Conservation (phyloP, 2,797 vertebrate genomes). For the Pteropus rufus region DNA sequence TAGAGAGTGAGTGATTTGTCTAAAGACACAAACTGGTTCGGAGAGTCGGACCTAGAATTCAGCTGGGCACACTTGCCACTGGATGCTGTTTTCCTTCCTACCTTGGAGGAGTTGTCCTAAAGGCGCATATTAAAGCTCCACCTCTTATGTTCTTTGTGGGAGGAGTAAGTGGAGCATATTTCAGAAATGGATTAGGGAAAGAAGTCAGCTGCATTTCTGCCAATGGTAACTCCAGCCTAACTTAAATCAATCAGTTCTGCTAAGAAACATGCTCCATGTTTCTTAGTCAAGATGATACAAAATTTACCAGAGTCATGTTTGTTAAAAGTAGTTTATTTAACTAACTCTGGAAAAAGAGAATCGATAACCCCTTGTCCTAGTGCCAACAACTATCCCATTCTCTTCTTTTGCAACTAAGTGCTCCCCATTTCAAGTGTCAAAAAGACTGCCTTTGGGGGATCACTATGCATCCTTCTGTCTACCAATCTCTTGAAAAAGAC, state of each 20-base stretch:
- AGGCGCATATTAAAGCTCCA: background rate
- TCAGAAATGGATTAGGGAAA: background rate
- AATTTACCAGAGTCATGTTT: background rate
- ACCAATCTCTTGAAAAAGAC: background rate
- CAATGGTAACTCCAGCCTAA: background rate
- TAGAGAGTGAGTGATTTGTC: background rate
- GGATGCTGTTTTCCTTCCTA: background rate
- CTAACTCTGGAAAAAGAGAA: background rate
- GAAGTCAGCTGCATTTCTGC: background rate
- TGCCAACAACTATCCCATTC: background rate
- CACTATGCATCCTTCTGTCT: background rate
- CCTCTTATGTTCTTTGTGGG: background rate
- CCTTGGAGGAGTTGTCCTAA: background rate
- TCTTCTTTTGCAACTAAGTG: background rate
- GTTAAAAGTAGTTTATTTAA: background rate
- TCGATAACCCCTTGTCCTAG: too few relatives aligned
- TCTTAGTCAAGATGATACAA: background rate
- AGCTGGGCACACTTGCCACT: background rate
- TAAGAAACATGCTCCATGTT: background rate
- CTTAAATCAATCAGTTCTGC: background rate
- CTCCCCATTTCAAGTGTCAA: background rate
- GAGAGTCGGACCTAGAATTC: background rate
- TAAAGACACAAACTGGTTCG: background rate
- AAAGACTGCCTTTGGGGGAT: background rate
- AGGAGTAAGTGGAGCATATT: background rate